Base-by-base conservation (phyloP, 2,113 vertebrate species). In the Pseudorasbora parva region DNA sequence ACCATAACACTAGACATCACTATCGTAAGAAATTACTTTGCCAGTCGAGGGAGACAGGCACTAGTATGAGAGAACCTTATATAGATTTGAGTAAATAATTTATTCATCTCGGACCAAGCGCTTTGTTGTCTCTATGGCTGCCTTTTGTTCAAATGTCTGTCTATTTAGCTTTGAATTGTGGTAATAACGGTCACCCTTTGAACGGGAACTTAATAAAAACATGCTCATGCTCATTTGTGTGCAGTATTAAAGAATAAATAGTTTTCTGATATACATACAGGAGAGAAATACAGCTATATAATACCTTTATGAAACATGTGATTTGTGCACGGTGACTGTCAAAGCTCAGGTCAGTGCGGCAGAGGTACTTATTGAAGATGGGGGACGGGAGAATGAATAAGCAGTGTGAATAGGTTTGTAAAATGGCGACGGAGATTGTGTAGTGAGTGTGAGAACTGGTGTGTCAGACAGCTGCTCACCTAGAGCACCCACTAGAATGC, bases 381-480 rank as follows among this genome's bases (percentile, higher is more conserved):
- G 91, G 90, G 91, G 90, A 88, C 85, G 92, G 92, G 89, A 91
- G 91, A 92, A 93, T 93, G 92, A 94, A 92, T 94, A 93, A 92
- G 93, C 94, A 91, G 92, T 93, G 93, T 92, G 94, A 94, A 93
- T 93, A 93, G 93, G 92, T 92, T 92, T 95, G 93, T 95, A 95
- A 97, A 95, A 97, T 96, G 96, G 96, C 95, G 95, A 93, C 95
- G 84, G 82, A 92, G 90, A 91, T 92, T 94, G 91, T 90, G 77
- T 30, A 76, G 84, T 92, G 89, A 91, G 89, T 90, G 91, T 94
- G 90, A 82, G 88, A 88, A 89, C 88, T 85, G 89, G 88, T 89
- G 88, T 88, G 47, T 56, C 62, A 81, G 45, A 27, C 62, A 81
- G 78, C 62, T 81, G 62, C 78, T 81, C 78, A 81, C 78, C 78